Evolutionary conservation across 1,140 invertebrate genomes (phyloP).

Genomic region (Cotesia typhae): DNA sequence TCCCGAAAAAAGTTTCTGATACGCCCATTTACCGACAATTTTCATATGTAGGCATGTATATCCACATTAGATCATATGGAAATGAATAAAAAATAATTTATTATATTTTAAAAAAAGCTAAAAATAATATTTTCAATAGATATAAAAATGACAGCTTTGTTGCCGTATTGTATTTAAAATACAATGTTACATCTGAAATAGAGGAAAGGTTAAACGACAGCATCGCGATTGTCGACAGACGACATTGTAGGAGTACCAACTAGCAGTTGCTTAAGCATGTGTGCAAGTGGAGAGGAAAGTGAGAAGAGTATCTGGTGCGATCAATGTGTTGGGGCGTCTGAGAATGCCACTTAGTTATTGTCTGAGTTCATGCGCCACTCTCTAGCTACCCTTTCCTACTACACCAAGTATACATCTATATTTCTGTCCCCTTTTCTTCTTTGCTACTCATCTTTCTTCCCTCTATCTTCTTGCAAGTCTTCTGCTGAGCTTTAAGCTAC

Average conservation of each 20-base stretch:
- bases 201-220: too few relatives aligned
- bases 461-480: background rate
- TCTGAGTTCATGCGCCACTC: conserved; percentile 49
- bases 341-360: conserved; percentile 59
- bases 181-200: too few relatives aligned
- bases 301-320: conserved; percentile 46
- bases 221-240: background rate
- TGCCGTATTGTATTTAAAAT: too few relatives aligned
- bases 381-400: conserved; percentile 40
- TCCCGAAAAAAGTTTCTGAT: too few relatives aligned
- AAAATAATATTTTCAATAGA: too few relatives aligned
- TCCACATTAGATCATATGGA: too few relatives aligned
- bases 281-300: conserved; percentile 4
- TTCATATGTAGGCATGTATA: too few relatives aligned
- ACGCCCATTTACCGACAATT: too few relatives aligned
- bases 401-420: conserved; percentile 10
- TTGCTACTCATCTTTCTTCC: background rate
- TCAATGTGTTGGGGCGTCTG: conserved; percentile 50
- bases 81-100: too few relatives aligned
- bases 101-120: too few relatives aligned
- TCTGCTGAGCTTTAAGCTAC: background rate
- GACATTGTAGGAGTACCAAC: conserved; percentile 22
- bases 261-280: conserved; percentile 28
- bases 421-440: conserved; percentile 21
- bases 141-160: too few relatives aligned